Percentiles rank a stretch among this genome's conserved stretches.
phyloP scores from a whole-genome alignment of 2,888 invertebrate genomes.

The Oxyteleia sp. region DNA sequence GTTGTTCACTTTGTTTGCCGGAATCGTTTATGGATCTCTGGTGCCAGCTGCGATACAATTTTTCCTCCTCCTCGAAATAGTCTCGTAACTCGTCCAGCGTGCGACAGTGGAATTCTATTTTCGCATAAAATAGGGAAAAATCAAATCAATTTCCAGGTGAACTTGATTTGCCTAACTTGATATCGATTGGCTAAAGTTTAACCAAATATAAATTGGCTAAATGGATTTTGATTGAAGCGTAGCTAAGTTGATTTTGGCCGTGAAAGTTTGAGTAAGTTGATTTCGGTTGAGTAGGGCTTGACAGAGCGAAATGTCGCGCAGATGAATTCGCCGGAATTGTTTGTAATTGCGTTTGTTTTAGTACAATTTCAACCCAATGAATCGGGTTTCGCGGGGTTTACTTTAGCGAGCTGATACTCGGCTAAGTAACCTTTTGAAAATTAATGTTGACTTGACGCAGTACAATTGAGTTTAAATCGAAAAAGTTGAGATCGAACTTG shows the following conservation, averaged over 20 bases:
- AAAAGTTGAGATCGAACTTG: background rate
- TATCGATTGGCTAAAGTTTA: slow-evolving; percentile 39
- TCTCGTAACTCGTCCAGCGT: slow-evolving; percentile 79
- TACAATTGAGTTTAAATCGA: background rate
- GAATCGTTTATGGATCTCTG: slow-evolving; percentile 42
- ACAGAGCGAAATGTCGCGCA: slow-evolving; percentile 20
- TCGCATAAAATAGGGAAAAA: slow-evolving; percentile 6
- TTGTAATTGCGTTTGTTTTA: slow-evolving; percentile 27
- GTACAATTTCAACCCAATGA: background rate
- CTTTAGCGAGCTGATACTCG: background rate
- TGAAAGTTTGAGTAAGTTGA: slow-evolving; percentile 45
- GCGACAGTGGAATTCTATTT: slow-evolving; percentile 77
- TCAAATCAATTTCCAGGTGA: background rate
- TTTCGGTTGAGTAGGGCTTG: slow-evolving; percentile 26
- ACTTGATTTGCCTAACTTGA: slow-evolving; percentile 2
- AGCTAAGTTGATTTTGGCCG: slow-evolving; percentile 38
- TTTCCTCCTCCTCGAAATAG: slow-evolving; percentile 82
- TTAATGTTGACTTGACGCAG: background rate
- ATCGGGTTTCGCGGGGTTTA: background rate
- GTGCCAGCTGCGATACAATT: slow-evolving; percentile 77
- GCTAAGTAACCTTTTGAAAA: background rate
- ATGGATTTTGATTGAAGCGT: slow-evolving; percentile 36
- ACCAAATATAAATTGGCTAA: slow-evolving; percentile 44
- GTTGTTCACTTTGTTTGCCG: slow-evolving; percentile 28
- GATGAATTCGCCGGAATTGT: slow-evolving; percentile 10